A percentile compares a stretch with the other conserved stretches of the same genome.
phyloP scores from a whole-genome alignment of 92 coral and sea anemone genomes.

The Phenganax stokvisi region DNA sequence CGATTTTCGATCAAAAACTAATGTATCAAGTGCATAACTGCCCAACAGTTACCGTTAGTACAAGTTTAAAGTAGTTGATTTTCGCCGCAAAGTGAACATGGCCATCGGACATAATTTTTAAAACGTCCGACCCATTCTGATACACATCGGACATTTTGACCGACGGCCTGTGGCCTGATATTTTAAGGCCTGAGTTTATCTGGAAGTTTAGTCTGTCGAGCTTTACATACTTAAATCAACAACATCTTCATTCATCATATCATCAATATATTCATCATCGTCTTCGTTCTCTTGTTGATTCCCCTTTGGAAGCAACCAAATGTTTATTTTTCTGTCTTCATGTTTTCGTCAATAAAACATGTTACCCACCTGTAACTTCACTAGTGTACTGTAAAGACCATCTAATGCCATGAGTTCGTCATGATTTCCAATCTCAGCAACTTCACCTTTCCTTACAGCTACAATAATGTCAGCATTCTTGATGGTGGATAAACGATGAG shows the following conservation, averaged over 20 bases:
- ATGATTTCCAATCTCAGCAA: slow-evolving; percentile 78
- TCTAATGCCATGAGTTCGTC: slow-evolving; percentile 73
- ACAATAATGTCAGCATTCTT: slow-evolving; percentile 82
- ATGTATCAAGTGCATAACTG: too few species aligned
- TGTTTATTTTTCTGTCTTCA: background rate
- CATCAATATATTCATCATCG: slow-evolving; percentile 13
- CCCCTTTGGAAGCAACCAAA: background rate
- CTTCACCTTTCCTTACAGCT: slow-evolving; percentile 74
- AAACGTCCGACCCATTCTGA: too few species aligned
- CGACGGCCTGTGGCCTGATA: too few species aligned
- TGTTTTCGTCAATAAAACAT: background rate
- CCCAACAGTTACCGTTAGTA: too few species aligned
- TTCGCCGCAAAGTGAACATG: too few species aligned
- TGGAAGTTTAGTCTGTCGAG: background rate
- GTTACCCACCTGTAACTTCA: slow-evolving; percentile 65
- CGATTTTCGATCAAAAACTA: too few species aligned
- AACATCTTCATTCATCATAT: background rate
- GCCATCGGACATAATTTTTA: too few species aligned
- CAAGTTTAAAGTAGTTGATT: too few species aligned
- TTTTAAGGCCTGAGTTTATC: too few species aligned
- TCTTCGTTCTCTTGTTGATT: background rate
- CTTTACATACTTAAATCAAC: background rate
- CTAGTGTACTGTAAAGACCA: slow-evolving; percentile 78
- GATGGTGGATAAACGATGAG: slow-evolving; percentile 89
- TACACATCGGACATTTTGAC: too few species aligned